Evolutionary conservation across 2,888 invertebrate species (phyloP), one percentile per base, ranked within the genome.

Genomic region (Caenorhabditis plicata): DNA sequence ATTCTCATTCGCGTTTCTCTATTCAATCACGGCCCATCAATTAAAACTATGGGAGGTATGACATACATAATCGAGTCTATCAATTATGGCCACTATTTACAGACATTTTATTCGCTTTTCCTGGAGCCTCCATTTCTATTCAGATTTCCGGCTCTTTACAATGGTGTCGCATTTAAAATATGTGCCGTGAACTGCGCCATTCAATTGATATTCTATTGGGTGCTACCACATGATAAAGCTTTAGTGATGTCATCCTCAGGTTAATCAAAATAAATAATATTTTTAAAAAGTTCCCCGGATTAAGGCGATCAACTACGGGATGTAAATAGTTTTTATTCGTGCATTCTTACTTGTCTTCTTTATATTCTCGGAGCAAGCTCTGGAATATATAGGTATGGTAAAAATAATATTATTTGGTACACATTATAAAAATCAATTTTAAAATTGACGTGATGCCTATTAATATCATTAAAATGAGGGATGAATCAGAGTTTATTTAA

Each of bases 321-420:
- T 23, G 48, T 69, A 17, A 69, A 69, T 48, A 57, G 66, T 13
- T 69, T 69, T 40, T 60, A 50, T 45, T 69, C 66, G 13, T 62
- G 61, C 36, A 23, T 69, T 4, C 50, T 69, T 1, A 51, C 64
- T 9, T 51, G 52, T 33, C 45, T 69, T 11, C 47, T 69, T 9
- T 69, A 64, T 26, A 46, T 64, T 5, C 38, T 69, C 17, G 69
- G 69, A 4, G 58, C 58, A 3, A 46, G 44, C 4, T 40, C 66
- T 0, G 63, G 64, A 20, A 33, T 69, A 19, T 69, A 69, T 43
- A 22, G 53, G 46, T 49, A 19, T n/a, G 22, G 5, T 15, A n/a
- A 22, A 29, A 17, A 5, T 23, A n/a, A n/a, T 2, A 47, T 20
- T 4, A 35, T 20, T 22, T 22, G 4, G 22, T n/a, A n/a, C n/a